Conservation (phyloP, 2,797 vertebrate species). For the Notolepis coatsorum region DNA sequence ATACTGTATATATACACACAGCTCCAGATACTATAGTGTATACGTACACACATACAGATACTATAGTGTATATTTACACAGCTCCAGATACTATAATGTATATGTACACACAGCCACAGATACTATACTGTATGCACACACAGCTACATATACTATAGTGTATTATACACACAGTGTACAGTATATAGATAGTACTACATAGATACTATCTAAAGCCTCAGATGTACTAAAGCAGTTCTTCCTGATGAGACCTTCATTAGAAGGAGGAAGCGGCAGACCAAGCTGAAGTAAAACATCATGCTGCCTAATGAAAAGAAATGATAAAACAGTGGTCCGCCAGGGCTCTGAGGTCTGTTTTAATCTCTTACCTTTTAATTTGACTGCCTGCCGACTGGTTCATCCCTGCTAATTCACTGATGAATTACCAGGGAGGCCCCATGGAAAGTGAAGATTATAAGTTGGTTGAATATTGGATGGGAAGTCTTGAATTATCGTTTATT, state of each 20-base stretch:
- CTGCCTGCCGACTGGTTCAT: slow-evolving; percentile 29
- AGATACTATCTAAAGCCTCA: too few species aligned
- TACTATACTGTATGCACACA: too few species aligned
- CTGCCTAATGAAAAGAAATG: slow-evolving; percentile 74
- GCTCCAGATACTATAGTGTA: too few species aligned
- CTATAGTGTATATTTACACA: too few species aligned
- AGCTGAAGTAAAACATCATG: slow-evolving; percentile 69
- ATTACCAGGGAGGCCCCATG: slow-evolving; percentile 40
- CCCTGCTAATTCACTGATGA: slow-evolving; percentile 59
- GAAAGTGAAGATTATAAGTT: slow-evolving; percentile 56
- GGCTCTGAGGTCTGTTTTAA: slow-evolving; percentile 51
- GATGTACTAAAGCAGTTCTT: too few species aligned
- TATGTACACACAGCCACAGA: too few species aligned
- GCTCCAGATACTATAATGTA: too few species aligned
- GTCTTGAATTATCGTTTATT: slow-evolving; percentile 64
- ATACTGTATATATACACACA: too few species aligned
- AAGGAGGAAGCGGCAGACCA: slow-evolving; percentile 62
- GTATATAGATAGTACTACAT: too few species aligned
- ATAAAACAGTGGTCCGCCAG: slow-evolving; percentile 56
- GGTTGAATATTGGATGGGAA: slow-evolving; percentile 55
- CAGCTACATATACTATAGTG: too few species aligned
- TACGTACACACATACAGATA: too few species aligned
- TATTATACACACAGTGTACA: too few species aligned
- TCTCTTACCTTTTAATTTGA: slow-evolving; percentile 71
- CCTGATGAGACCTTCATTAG: slow-evolving; percentile 74